A percentile compares a stretch with the other conserved stretches of the same genome.
Conservation (phyloP, 1,140 invertebrate genomes). For the Zophobas atratus region DNA sequence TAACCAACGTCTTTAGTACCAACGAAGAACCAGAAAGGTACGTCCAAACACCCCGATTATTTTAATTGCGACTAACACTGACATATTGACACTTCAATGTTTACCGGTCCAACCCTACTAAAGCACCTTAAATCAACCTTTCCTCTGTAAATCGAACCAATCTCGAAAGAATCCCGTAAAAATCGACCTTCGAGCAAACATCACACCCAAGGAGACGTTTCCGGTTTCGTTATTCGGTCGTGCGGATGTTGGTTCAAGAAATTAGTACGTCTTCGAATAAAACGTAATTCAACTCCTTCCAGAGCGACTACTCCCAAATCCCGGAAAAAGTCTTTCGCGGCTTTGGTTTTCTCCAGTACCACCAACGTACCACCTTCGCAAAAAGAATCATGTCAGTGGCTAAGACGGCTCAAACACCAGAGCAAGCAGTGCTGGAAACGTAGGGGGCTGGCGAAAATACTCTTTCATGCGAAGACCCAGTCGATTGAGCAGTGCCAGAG, state of each 20-base stretch:
- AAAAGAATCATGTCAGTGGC: constrained; percentile 68
- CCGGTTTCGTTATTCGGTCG: constrained; percentile 1
- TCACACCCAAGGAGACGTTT: constrained; percentile 4
- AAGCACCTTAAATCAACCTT: no score
- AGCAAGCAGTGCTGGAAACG: constrained; percentile 71
- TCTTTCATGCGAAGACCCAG: constrained; percentile 71
- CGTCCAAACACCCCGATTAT: constrained; percentile 2
- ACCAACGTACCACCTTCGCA: constrained; percentile 6
- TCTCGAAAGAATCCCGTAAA: background rate
- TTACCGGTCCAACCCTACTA: no score
- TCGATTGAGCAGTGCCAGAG: constrained; percentile 73
- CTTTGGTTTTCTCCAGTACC: constrained; percentile 18
- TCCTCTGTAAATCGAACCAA: background rate
- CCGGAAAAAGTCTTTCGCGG: constrained; percentile 19
- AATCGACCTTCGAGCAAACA: constrained; percentile 7
- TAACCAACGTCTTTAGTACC: constrained; percentile 30
- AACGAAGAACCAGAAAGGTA: constrained; percentile 31
- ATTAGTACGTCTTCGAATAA: background rate
- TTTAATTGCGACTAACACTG: background rate
- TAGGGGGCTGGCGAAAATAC: constrained; percentile 69
- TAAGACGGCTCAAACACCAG: constrained; percentile 82
- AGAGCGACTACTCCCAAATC: background rate
- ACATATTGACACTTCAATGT: no score
- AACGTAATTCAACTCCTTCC: background rate
- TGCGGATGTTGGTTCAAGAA: constrained; percentile 13